Conservation (phyloP, 2,113 vertebrate species). For the Megaleporinus macrocephalus region DNA sequence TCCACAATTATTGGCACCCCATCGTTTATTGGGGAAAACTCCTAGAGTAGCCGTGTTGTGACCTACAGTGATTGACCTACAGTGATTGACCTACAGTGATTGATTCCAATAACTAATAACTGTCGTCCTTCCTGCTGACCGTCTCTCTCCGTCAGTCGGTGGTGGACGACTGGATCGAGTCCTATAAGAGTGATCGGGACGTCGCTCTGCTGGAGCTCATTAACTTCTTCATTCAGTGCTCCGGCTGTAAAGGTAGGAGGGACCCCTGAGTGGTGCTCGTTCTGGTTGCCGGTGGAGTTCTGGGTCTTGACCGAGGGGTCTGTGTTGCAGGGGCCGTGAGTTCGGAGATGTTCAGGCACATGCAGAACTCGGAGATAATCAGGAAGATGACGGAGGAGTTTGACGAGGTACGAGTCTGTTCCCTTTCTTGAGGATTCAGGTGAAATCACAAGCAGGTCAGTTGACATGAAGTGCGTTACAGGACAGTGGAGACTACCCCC, state of each 20-base stretch:
- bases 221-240: too few species aligned
- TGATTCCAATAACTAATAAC: slow-evolving; percentile 47
- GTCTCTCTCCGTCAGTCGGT: slow-evolving; percentile 85
- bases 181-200: slow-evolving; percentile 97
- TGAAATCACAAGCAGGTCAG: too few species aligned
- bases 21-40: too few species aligned
- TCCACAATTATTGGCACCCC: background rate
- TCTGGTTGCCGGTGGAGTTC: background rate
- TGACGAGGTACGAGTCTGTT: slow-evolving; percentile 90
- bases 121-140: background rate
- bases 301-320: background rate
- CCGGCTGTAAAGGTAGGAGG: slow-evolving; percentile 92
- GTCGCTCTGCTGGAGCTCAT: slow-evolving; percentile 97
- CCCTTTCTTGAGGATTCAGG: too few species aligned
- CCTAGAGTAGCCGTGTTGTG: too few species aligned
- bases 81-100: too few species aligned
- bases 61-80: too few species aligned
- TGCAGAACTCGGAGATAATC: slow-evolving; percentile 99
- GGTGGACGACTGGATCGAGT: slow-evolving; percentile 99
- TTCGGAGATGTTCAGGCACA: slow-evolving; percentile 98
- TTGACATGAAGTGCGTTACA: slow-evolving; percentile 58
- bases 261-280: background rate
- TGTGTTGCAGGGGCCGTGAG: slow-evolving; percentile 89
- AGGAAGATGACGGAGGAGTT: slow-evolving; percentile 99
- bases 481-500: slow-evolving; percentile 98